Evolutionary conservation across 2,797 vertebrate species (phyloP).

Genomic region (Poecilia picta): DNA sequence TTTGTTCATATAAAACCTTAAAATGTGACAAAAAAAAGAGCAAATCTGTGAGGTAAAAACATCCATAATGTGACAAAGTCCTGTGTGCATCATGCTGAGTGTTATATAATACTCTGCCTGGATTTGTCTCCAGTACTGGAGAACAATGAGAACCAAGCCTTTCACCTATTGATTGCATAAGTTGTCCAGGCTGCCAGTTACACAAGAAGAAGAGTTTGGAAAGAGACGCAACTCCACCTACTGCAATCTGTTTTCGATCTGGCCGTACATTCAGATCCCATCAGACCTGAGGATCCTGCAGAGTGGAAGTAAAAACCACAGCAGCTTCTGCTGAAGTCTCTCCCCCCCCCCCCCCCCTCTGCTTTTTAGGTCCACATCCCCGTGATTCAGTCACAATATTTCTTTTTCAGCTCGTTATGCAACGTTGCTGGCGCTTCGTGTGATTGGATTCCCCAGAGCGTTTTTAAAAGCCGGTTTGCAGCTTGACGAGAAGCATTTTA

Average conservation of each 20-base stretch:
- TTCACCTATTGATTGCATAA: conserved; percentile 42
- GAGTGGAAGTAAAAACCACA: conserved; percentile 30
- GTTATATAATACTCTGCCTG: background rate
- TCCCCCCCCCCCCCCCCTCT: background rate
- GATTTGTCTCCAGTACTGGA: background rate
- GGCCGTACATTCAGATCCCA: conserved; percentile 27
- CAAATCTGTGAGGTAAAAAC: background rate
- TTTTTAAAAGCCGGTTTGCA: conserved; percentile 51
- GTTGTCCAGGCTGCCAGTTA: conserved; percentile 20
- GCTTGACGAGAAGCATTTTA: conserved; percentile 42
- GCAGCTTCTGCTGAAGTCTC: conserved; percentile 37
- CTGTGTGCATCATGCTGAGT: background rate
- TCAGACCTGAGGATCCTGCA: background rate
- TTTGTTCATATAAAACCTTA: background rate
- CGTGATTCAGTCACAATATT: conserved; percentile 46
- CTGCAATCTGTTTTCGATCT: conserved; percentile 25
- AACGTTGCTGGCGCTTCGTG: conserved; percentile 56
- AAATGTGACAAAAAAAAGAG: background rate
- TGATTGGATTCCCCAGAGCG: conserved; percentile 37
- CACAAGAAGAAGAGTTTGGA: conserved; percentile 25
- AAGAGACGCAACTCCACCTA: conserved; percentile 32
- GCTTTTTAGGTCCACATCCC: conserved; percentile 29
- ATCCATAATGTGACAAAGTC: background rate
- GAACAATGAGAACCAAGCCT: conserved; percentile 16
- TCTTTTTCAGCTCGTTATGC: conserved; percentile 49